Base-by-base conservation (phyloP, 2,888 invertebrate species). In the Yponomeuta sedellus region DNA sequence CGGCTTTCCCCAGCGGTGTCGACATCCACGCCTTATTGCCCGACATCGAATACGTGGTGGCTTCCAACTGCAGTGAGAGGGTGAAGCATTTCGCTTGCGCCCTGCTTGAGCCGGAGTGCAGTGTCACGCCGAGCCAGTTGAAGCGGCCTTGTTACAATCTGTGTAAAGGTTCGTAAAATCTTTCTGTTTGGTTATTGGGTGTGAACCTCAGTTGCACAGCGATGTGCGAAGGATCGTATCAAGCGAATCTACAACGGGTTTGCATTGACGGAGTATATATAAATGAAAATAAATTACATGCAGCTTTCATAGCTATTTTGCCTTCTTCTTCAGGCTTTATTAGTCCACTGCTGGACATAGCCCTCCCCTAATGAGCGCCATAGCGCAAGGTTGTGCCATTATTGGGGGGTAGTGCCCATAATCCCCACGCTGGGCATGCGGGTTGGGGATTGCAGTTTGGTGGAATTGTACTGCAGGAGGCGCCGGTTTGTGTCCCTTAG, bases 31-130 rank as follows among this genome's bases (percentile, higher is more conserved):
- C 83, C 0, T 78, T 92, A 39, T 75, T 93, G 70, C 86, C 92
- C 0, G 93, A 93, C 73, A 93, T 94, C 70, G 92, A 94, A 74
- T 91, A 91, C 71, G 83, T 94, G 22, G 86, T 93, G 19, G 80
- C 91, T n/a, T 92, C 93, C 10, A 93, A 94, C 73, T 95, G 94
- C 79, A 94, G 94, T 70, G 88, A 91, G 0, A 87, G 94, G 4
- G 88, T 93, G 0, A 86, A 87, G 44, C 93, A 94, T 70, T 94
- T 94, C 76, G 80, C 93, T 19, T 95, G 94, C 71, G 91, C 94
- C 1, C 83, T 93, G 12, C 80, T 95, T 57, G 94, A 95, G 72
- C 94, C 94, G 0, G 94, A 94, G 72, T 95, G 94, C 76, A 92
- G 92, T 68, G 93, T 94, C 0, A 85, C 90, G 19, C 92, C 93